phyloP scores from a whole-genome alignment of 2,113 vertebrate species.

The Calidris pygmaea region DNA sequence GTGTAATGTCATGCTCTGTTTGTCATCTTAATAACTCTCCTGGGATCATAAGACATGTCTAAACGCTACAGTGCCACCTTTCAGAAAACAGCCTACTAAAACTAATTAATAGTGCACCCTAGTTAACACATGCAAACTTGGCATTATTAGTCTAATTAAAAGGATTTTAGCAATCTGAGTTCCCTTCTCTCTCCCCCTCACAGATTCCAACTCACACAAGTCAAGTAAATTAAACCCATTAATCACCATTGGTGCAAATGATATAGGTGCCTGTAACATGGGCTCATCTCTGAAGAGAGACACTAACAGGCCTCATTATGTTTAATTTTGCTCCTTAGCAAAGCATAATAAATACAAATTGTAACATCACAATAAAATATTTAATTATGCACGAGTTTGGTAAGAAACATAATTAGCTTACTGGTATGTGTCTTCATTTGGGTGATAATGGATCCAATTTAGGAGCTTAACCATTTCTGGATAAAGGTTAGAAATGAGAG shows the following conservation, averaged over 20 bases:
- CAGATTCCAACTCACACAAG: constrained; percentile 48
- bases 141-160: constrained; percentile 81
- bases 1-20: constrained; percentile 63
- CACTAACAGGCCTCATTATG: constrained; percentile 73
- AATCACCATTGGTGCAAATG: constrained; percentile 76
- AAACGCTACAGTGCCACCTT: constrained; percentile 53
- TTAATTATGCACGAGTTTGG: constrained; percentile 77
- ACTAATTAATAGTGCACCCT: constrained; percentile 72
- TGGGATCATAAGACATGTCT: constrained; percentile 41
- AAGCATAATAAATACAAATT: constrained; percentile 78
- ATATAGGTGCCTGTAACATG: constrained; percentile 53
- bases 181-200: constrained; percentile 16
- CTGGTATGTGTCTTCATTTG: constrained; percentile 68
- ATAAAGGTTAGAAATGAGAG: not conserved
- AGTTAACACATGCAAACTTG: constrained; percentile 75
- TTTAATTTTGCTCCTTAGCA: constrained; percentile 74
- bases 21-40: constrained; percentile 66
- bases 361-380: constrained; percentile 77
- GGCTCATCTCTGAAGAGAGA: constrained; percentile 49
- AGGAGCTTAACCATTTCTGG: constrained; percentile 10
- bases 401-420: constrained; percentile 67
- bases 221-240: constrained; percentile 80
- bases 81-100: constrained; percentile 68
- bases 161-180: constrained; percentile 67
- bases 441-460: constrained; percentile 50